Evolutionary conservation across 1,140 invertebrate genomes (phyloP).

Genomic region (Schlechtendalia chinensis): DNA sequence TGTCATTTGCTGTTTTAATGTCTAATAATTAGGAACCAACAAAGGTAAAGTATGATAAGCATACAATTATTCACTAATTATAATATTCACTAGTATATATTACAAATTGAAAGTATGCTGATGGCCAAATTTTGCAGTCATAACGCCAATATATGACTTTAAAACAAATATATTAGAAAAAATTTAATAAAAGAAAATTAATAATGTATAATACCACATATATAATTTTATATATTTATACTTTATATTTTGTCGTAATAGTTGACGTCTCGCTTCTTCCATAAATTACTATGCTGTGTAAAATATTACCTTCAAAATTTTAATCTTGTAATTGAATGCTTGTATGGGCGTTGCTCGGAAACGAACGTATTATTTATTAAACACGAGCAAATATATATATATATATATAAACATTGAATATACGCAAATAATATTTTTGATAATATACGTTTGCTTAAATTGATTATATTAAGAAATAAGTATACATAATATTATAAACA

Average conservation of each 20-base stretch:
- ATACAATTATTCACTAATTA: too few relatives aligned
- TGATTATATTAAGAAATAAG: background rate
- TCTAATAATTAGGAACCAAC: too few relatives aligned
- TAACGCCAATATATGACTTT: too few relatives aligned
- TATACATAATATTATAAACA: background rate
- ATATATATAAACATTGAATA: too few relatives aligned
- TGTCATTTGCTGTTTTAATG: too few relatives aligned
- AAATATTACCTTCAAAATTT: background rate
- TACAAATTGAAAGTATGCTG: too few relatives aligned
- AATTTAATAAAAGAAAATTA: background rate
- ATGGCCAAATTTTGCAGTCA: too few relatives aligned
- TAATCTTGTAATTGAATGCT: slow-evolving; percentile 22
- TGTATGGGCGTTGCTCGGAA: slow-evolving; percentile 22
- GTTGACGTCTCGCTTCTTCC: background rate
- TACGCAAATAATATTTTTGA: too few relatives aligned
- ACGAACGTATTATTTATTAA: background rate
- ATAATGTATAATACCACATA: background rate
- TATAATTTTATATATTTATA: background rate
- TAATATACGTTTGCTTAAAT: background rate
- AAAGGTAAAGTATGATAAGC: too few relatives aligned
- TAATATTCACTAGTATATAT: too few relatives aligned
- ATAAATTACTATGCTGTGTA: background rate
- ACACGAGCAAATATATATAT: background rate
- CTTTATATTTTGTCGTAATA: background rate
- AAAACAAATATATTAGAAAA: too few relatives aligned